Base-by-base conservation (phyloP, 37 sponge, comb jelly and placozoan species). In the Halisarca cf. caerulea region DNA sequence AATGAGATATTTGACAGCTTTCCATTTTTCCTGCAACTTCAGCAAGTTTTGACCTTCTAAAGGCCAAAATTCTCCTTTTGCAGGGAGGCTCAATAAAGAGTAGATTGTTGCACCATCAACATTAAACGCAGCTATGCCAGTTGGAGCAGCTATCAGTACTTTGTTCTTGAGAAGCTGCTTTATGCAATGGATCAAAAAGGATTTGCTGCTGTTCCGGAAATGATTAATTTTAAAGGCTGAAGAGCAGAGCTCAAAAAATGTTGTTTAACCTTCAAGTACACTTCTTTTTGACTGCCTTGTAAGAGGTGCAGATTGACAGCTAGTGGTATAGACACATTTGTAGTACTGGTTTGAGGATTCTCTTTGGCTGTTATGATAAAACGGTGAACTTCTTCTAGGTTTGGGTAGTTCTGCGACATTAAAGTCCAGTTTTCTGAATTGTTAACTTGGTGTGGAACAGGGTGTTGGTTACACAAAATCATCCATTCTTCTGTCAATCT, bases 111-210 rank as follows among this genome's bases (percentile, higher is more conserved):
- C 21, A 21, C 73, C 40, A 34, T 86, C 71, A 34, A 86, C 40
- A 32, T 80, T 86, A 64, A 83, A 90, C 9, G 91, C 86, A 32
- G 90, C 90, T 6, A 86, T 80, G 24, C 85, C 90, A 80, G 86
- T 89, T 24, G 90, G 90, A 45, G 90, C 90, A 73, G 77, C 82
- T 1, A 89, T 85, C 32, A 25, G 25, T 11, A 85, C 44, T 6
- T 58, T 11, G 51, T 89, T 23, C 0, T 25, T 21, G 5, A 88
- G 73, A 37, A 88, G 84, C 6, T 82, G 71, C 75, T 66, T 42
- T 1, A 88, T 33, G 70, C 89, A 88, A 39, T 88, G 69, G 70
- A 83, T 88, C 43, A 88, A 59, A 68, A 64, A 88, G 6, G 80
- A 83, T 79, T 83, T 83, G 2, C 84, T 32, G 84, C 84, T 51